Base-by-base conservation (phyloP, 2,888 invertebrate genomes). In the Cybosia mesomella region DNA sequence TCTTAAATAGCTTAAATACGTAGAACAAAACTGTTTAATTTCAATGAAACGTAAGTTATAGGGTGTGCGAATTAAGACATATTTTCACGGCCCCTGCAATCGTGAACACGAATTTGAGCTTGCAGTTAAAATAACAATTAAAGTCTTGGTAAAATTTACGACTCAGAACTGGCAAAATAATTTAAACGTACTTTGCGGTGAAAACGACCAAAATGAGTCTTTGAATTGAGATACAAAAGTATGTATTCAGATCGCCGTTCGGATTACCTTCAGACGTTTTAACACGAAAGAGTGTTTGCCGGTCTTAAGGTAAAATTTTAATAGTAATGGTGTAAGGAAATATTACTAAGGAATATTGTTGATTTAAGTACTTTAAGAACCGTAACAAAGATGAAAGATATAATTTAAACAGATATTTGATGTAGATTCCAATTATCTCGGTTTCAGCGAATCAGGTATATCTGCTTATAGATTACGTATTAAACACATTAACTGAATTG, bases 91-190 rank as follows among this genome's bases (percentile, higher is more conserved):
- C 87, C 90, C 90, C 87, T 81, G 79, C 83, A 82, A 83, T 80
- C 76, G 85, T 79, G 85, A 89, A 87, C 89, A 90, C 92, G 90
- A 91, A 90, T 92, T 93, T 90, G 90, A 91, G 90, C 90, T 92
- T 91, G 94, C 95, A 94, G 94, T 95, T 93, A 95, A 94, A 95
- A 93, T 93, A 93, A 95, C 94, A 95, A 95, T 95, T 95, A 95
- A 95, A 95, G 94, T 95, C 95, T 88, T 85, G 87, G 86, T 87
- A 83, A 93, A 94, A 95, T 95, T 95, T 95, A 95, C 92, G 95
- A 92, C 94, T 93, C 87, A 87, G 91, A 93, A 93, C 93, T 90
- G 92, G 89, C 86, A 89, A 93, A 94, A 94, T 94, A 92, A 94
- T 94, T 94, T 91, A 90, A 92, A 89, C 89, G 89, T 85, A 89